A percentile compares a stretch with the other conserved stretches of the same genome.
These are phyloP conservation scores for Dione vanillae DNA, from an alignment of 2,888 invertebrate species.

Conservation along the genomic window DNA sequence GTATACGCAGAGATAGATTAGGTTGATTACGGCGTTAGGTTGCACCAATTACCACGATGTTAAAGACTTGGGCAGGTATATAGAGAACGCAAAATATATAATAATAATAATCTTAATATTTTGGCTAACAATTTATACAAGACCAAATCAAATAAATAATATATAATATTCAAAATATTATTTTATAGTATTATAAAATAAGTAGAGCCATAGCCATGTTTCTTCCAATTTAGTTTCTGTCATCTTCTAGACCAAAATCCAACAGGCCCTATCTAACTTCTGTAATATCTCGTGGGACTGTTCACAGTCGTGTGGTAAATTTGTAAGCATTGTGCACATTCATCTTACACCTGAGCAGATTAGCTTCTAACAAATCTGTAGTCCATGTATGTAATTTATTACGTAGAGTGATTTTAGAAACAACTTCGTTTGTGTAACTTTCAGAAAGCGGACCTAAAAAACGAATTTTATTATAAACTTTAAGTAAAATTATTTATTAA, in stretches of 20 bases:
- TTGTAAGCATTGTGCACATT: not conserved
- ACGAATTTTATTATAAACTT: too few relatives aligned
- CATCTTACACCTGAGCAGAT: not conserved
- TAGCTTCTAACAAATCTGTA: not conserved
- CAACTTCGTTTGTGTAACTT: not conserved
- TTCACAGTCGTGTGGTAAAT: not conserved
- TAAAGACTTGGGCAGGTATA: too few relatives aligned
- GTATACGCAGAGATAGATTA: too few relatives aligned
- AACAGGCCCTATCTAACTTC: not conserved
- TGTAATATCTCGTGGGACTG: not conserved
- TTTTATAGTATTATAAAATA: too few relatives aligned
- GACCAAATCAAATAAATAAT: too few relatives aligned
- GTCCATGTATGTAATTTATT: not conserved
- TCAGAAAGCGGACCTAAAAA: not conserved
- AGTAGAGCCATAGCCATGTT: not conserved
- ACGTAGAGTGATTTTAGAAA: not conserved
- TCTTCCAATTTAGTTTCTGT: conserved; percentile 4
- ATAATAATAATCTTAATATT: too few relatives aligned
- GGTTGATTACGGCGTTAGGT: too few relatives aligned
- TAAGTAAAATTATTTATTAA: too few relatives aligned
- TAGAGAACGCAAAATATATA: too few relatives aligned
- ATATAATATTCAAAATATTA: too few relatives aligned
- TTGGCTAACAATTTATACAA: too few relatives aligned
- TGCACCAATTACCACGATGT: too few relatives aligned
- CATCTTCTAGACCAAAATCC: not conserved